These are phyloP conservation scores for Ciconia maguari DNA, from an alignment of 2,113 vertebrate genomes.

Conservation along the genomic window DNA sequence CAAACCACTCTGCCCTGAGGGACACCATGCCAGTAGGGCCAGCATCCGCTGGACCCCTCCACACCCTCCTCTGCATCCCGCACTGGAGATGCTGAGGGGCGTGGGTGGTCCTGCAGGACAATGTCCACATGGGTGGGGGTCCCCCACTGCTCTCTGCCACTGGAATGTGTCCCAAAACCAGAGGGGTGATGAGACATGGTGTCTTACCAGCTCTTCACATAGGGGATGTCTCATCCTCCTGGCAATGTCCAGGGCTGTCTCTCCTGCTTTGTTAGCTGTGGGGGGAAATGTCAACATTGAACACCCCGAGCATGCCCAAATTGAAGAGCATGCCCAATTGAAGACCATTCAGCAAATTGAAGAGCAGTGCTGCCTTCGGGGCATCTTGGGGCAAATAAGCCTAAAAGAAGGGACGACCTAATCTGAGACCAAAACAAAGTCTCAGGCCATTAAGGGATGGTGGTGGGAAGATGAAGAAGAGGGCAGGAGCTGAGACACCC, in stretches of 20 bases:
- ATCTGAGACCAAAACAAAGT: neutral
- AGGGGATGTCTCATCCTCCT: constrained; percentile 57
- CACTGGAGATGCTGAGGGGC: neutral
- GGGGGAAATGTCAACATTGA: neutral
- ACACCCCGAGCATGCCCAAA: neutral
- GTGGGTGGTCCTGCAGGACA: neutral
- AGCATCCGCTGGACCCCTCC: neutral
- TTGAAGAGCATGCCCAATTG: neutral
- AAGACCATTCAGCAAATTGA: neutral
- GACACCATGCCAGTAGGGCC: neutral
- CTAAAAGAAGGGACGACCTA: neutral
- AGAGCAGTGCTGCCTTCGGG: neutral
- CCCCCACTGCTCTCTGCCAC: rapidly evolving
- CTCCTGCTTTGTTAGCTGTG: constrained; percentile 69
- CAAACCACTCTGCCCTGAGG: neutral
- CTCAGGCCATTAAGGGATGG: neutral
- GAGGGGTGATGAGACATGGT: neutral
- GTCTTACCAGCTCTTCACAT: constrained; percentile 74
- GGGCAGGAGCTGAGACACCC: neutral
- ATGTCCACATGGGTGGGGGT: rapidly evolving
- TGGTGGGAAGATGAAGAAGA: neutral
- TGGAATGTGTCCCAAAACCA: neutral
- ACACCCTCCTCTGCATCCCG: neutral
- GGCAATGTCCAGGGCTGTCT: constrained; percentile 66
- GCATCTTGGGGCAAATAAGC: neutral